Evolutionary conservation across 2,113 vertebrate species (phyloP).

Genomic region (Meriones unguiculatus): DNA sequence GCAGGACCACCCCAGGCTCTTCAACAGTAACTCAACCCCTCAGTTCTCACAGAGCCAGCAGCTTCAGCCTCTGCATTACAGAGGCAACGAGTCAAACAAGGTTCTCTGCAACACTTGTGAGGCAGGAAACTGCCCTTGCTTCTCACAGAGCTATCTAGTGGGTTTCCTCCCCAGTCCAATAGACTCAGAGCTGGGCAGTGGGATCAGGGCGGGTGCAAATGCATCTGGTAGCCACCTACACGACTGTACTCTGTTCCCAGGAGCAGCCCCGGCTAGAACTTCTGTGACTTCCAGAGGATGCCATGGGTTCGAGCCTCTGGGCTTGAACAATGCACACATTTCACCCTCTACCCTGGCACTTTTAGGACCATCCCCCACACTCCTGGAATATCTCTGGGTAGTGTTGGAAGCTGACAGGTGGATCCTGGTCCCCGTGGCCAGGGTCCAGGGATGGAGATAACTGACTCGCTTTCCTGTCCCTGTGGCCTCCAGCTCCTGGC

Average conservation of each 20-base stretch:
- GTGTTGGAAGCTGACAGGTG: slow-evolving; percentile 76
- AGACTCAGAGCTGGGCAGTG: background rate
- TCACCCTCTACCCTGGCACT: background rate
- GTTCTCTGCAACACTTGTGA: background rate
- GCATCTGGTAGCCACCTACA: background rate
- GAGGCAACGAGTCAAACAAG: background rate
- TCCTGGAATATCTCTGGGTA: slow-evolving; percentile 82
- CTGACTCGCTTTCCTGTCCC: background rate
- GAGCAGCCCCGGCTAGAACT: background rate
- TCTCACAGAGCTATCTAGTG: background rate
- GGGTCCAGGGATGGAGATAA: background rate
- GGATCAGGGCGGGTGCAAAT: background rate
- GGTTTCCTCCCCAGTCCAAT: background rate
- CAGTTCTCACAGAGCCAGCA: background rate
- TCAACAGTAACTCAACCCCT: background rate
- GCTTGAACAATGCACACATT: background rate
- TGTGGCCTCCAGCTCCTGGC: background rate
- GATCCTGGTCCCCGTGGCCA: slow-evolving; percentile 45
- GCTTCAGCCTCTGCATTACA: slow-evolving; percentile 18
- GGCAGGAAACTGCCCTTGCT: background rate
- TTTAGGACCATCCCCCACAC: slow-evolving; percentile 62
- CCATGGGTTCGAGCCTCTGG: background rate
- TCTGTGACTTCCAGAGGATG: background rate
- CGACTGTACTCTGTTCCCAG: background rate
- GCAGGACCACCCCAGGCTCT: background rate